Base-by-base conservation (phyloP, 2,888 invertebrate genomes). In the Biston betularia region DNA sequence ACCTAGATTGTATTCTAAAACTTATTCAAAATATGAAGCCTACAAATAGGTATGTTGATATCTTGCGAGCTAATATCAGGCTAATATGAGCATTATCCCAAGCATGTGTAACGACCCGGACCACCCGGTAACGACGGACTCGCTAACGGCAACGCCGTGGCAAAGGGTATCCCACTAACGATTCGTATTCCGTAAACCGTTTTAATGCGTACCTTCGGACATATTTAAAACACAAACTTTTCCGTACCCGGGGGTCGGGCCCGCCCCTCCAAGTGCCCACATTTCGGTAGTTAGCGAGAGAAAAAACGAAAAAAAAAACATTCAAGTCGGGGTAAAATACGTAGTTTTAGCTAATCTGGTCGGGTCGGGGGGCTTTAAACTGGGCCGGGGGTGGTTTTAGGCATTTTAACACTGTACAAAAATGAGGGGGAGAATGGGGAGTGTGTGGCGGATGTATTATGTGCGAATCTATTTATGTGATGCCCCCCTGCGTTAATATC, bases 311-410 rank as follows among this genome's bases (percentile, higher is more conserved):
- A 87, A 89, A 87, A 89, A 89, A 88, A 86, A 80, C 83, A 84
- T 83, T 85, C 86, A 78, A 69, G 63, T 60, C 62, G 87, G 93
- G 94, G 94, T 94, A 94, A 95, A 95, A 95, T 94, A 94, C 95
- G 95, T 95, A 95, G 95, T 95, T 95, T 95, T 95, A 95, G 94
- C 95, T 95, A 95, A 95, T 95, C 95, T 94, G 93, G 94, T 94
- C 94, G 48, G 91, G 84, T 82, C 73, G 79, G 79, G 76, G 72
- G 82, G 79, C 75, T 81, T 82, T 81, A 82, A 82, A 81, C 75
- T 73, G 75, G 80, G 83, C 68, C 79, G 76, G 65, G 80, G 88
- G 89, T 82, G 89, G 89, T 88, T 90, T 90, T 90, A 92, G 92
- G 91, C 89, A 90, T 92, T 93, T 93, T 92, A 92, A 92, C 92